Percentiles rank a stretch among this genome's conserved stretches.
These are phyloP conservation scores for Hypsopygia costalis DNA, from an alignment of 2,888 invertebrate genomes.

Conservation along the genomic window DNA sequence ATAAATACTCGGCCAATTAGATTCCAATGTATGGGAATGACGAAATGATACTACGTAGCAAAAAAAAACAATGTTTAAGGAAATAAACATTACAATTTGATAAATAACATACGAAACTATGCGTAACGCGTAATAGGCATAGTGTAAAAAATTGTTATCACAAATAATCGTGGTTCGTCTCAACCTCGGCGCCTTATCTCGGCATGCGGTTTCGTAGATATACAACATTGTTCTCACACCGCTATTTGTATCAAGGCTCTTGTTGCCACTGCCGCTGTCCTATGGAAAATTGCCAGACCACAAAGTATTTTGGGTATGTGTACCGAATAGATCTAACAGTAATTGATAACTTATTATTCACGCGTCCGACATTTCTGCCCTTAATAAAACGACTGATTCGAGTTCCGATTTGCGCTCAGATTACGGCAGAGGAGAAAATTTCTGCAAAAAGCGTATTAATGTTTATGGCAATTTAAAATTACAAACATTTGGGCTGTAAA, in stretches of 20 bases:
- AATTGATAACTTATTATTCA: too few relatives aligned
- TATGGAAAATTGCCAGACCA: conserved; percentile 22
- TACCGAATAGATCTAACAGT: not conserved
- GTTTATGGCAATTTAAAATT: too few relatives aligned
- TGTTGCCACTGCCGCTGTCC: conserved; percentile 23
- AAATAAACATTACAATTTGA: not conserved
- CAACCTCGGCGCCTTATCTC: conserved; percentile 22
- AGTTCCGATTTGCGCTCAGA: too few relatives aligned
- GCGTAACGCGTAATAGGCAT: not conserved
- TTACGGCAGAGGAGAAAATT: too few relatives aligned
- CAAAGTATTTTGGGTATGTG: not conserved
- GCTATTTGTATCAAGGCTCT: conserved; percentile 38
- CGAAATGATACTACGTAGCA: too few relatives aligned
- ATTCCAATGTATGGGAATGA: too few relatives aligned
- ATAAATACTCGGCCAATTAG: too few relatives aligned
- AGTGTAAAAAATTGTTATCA: conserved; percentile 24
- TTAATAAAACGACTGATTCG: too few relatives aligned
- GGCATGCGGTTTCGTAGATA: conserved; percentile 31
- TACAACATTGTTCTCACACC: conserved; percentile 22
- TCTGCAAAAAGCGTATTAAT: too few relatives aligned
- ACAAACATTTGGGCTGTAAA: too few relatives aligned
- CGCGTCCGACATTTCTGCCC: too few relatives aligned
- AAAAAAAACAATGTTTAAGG: too few relatives aligned
- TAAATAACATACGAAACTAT: not conserved
- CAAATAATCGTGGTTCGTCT: conserved; percentile 32